phyloP scores from a whole-genome alignment of 1,140 invertebrate species.

The Spodoptera frugiperda region DNA sequence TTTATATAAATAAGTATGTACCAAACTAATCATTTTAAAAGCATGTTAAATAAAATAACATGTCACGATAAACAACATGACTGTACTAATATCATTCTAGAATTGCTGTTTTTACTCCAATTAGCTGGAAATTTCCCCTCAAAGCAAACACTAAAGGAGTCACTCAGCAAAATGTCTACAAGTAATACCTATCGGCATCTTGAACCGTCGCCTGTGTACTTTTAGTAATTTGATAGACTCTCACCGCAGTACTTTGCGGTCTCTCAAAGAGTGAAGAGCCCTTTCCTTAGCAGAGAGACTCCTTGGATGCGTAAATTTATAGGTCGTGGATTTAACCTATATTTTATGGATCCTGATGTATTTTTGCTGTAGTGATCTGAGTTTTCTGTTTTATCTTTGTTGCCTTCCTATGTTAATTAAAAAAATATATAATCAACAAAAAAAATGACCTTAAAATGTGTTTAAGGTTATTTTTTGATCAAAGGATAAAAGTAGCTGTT shows the following conservation, averaged over 20 bases:
- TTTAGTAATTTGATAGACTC: conserved; percentile 46
- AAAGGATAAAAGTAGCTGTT: too few species aligned
- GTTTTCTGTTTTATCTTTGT: neutral
- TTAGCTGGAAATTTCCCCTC: neutral
- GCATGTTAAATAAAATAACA: too few species aligned
- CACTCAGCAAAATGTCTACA: conserved; percentile 5
- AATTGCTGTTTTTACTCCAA: conserved; percentile 3
- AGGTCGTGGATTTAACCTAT: conserved; percentile 26
- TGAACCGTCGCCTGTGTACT: conserved; percentile 10
- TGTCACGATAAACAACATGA: too few species aligned
- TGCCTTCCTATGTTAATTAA: neutral
- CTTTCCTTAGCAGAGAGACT: conserved; percentile 4
- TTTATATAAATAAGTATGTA: too few species aligned
- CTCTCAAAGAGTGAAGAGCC: conserved; percentile 9
- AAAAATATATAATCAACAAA: too few species aligned
- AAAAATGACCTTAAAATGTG: too few species aligned
- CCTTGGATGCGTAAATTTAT: conserved; percentile 33
- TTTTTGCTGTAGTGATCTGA: neutral
- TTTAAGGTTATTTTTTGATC: too few species aligned
- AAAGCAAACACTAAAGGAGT: neutral
- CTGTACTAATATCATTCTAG: too few species aligned
- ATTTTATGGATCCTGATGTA: neutral
- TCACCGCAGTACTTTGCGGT: conserved; percentile 12
- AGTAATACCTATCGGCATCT: conserved; percentile 9
- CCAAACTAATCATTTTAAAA: too few species aligned